These are phyloP conservation scores for Megamerina dolium DNA, from an alignment of 2,888 invertebrate species.

Conservation along the genomic window DNA sequence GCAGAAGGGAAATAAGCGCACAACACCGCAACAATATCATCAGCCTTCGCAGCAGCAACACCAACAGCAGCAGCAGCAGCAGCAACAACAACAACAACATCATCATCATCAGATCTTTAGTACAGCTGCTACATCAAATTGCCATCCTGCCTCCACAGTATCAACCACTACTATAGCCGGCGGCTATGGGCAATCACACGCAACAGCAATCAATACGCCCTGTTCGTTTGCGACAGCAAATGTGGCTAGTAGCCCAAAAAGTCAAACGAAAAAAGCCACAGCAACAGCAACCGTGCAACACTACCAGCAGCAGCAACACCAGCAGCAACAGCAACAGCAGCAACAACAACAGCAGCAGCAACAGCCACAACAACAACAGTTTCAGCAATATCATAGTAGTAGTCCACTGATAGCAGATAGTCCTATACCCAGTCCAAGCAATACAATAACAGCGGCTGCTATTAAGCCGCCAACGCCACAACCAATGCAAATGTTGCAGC, in stretches of 20 bases:
- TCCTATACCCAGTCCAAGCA: conserved; percentile 49
- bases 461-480: conserved; percentile 48
- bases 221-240: conserved; percentile 48
- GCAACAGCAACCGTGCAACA: conserved; percentile 15
- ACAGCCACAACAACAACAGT: conserved; percentile 31
- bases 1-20: conserved; percentile 44
- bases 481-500: conserved; percentile 45
- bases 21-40: conserved; percentile 22
- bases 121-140: conserved; percentile 28
- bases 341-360: conserved; percentile 22
- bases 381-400: conserved; percentile 42
- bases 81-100: conserved; percentile 24
- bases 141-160: conserved; percentile 25
- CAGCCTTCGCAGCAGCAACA: conserved; percentile 23
- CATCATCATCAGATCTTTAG: conserved; percentile 42
- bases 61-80: conserved; percentile 22
- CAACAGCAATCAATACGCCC: conserved; percentile 46
- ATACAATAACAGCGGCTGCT: conserved; percentile 37
- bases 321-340: conserved; percentile 31
- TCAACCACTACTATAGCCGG: conserved; percentile 36
- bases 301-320: conserved; percentile 28
- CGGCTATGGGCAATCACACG: conserved; percentile 47
- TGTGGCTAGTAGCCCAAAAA: conserved; percentile 49
- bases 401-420: conserved; percentile 49
- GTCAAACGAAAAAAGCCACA: conserved; percentile 48